A percentile compares a stretch with the other conserved stretches of the same genome.
phyloP scores from a whole-genome alignment of 2,888 invertebrate species.

The Phasia obesa region DNA sequence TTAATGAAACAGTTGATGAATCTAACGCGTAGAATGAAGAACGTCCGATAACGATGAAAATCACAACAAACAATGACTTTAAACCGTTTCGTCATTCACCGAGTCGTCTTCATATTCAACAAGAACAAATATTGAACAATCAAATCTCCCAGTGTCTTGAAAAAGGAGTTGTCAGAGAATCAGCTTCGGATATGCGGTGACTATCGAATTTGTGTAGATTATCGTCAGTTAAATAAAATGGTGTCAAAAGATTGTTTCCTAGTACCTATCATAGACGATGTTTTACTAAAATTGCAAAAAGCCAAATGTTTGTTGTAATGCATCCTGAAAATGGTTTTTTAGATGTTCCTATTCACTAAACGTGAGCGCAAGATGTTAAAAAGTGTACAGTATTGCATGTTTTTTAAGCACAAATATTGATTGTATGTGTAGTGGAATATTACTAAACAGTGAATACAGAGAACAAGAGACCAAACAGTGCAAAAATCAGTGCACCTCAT shows the following conservation, averaged over 20 bases:
- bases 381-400: too few species aligned
- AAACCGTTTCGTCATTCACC: neutral
- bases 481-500: too few species aligned
- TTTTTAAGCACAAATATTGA: too few species aligned
- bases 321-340: neutral
- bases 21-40: neutral
- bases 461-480: too few species aligned
- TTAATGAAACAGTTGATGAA: neutral
- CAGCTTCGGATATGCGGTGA: neutral
- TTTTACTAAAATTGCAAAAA: neutral
- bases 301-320: neutral
- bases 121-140: neutral
- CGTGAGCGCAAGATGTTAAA: too few species aligned
- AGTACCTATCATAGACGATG: neutral
- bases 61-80: neutral
- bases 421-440: too few species aligned
- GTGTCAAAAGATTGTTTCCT: slow-evolving; percentile 2
- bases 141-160: neutral
- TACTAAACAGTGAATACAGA: too few species aligned
- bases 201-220: neutral
- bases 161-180: neutral
- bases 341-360: neutral
- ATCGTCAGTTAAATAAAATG: neutral
- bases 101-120: neutral
- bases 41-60: too few species aligned